Conservation (phyloP, 1,140 invertebrate genomes). For the Cryptotermes secundus region DNA sequence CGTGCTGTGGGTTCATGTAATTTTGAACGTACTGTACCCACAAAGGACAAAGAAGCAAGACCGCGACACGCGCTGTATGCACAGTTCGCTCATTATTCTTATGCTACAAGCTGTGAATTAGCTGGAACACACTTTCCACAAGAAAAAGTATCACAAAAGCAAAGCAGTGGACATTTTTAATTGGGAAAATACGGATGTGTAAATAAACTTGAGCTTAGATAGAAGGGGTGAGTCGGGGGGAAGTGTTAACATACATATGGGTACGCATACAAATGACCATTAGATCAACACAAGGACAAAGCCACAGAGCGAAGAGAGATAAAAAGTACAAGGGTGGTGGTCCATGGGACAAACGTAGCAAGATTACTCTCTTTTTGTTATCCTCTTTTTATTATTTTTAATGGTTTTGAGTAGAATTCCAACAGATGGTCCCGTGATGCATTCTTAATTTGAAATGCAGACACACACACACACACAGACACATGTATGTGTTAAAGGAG, state of each 20-base stretch:
- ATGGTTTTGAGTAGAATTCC: conserved; percentile 1
- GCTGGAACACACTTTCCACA: not conserved
- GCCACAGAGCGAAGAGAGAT: not conserved
- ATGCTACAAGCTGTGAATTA: not conserved
- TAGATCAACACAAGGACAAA: conserved; percentile 1
- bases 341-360: not conserved
- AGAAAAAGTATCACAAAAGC: not conserved
- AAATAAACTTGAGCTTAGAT: not conserved
- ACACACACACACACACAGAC: not conserved
- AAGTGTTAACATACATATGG: conserved; percentile 7
- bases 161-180: conserved; percentile 19
- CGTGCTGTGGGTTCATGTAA: not conserved
- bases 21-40: not conserved
- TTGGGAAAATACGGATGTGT: not conserved
- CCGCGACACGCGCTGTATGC: not conserved
- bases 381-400: not conserved
- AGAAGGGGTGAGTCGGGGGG: not conserved
- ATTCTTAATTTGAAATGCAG: conserved; percentile 8
- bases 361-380: not conserved
- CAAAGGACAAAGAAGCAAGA: not conserved
- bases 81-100: not conserved
- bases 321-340: conserved; percentile 5
- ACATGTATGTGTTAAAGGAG: not conserved
- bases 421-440: not conserved
- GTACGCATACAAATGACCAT: not conserved